phyloP scores from a whole-genome alignment of 2,113 vertebrate species.

The Cryptotis parvus region DNA sequence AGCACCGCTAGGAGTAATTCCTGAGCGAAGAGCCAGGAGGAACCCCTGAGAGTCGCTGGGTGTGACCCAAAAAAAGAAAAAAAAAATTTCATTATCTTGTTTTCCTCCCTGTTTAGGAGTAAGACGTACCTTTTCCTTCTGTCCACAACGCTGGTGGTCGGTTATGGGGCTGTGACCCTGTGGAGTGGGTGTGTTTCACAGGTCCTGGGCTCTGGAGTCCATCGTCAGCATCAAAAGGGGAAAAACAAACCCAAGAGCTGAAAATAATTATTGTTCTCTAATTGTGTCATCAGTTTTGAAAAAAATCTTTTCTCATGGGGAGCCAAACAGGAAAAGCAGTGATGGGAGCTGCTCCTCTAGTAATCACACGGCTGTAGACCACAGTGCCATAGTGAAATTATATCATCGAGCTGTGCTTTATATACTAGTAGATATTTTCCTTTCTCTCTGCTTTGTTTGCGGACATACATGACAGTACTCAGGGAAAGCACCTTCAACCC shows the following conservation, averaged over 20 bases:
- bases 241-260: too few relatives aligned
- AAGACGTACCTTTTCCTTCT: too few relatives aligned
- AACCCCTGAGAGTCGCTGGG: too few relatives aligned
- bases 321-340: conserved; percentile 39
- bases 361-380: conserved; percentile 26
- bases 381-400: background rate
- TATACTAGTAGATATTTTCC: background rate
- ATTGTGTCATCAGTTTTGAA: background rate
- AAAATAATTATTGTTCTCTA: too few relatives aligned
- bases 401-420: conserved; percentile 21
- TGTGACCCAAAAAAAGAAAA: too few relatives aligned
- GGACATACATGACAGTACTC: too few relatives aligned
- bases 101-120: background rate
- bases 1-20: too few relatives aligned
- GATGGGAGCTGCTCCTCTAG: conserved; percentile 29
- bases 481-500: too few relatives aligned
- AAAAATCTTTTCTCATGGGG: conserved; percentile 12
- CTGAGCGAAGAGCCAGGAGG: too few relatives aligned
- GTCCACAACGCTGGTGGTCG: too few relatives aligned
- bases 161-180: background rate
- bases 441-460: too few relatives aligned
- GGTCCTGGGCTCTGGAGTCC: background rate
- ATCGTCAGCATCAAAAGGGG: background rate
- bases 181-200: background rate
- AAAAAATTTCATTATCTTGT: conserved; percentile 55